Conservation (phyloP, 2,888 invertebrate genomes). For the Cancer borealis region DNA sequence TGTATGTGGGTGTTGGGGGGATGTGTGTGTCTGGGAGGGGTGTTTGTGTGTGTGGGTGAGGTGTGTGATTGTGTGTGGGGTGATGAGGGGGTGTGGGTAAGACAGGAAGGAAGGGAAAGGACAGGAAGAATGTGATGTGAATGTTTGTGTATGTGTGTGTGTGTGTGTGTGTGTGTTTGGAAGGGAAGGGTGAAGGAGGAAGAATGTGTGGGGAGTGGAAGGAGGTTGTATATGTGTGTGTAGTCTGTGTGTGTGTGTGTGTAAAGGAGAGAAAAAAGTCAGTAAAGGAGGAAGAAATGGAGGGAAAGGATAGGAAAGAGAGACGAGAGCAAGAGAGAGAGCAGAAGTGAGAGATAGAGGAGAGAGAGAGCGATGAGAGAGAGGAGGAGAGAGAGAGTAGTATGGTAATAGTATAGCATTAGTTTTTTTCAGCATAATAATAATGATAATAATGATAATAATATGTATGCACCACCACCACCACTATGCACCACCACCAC, state of each 20-base stretch:
- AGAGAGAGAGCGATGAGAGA: constrained; percentile 18
- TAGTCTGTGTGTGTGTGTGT: constrained; percentile 11
- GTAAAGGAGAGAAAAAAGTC: background rate
- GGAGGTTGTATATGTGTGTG: too few relatives aligned
- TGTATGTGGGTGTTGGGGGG: background rate
- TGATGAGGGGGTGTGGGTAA: too few relatives aligned
- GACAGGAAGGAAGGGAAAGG: background rate
- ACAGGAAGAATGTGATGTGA: too few relatives aligned
- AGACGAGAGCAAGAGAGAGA: background rate
- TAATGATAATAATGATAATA: background rate
- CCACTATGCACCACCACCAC: background rate
- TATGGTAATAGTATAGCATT: background rate
- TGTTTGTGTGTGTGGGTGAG: too few relatives aligned
- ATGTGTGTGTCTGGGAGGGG: too few relatives aligned
- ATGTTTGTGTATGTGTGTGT: too few relatives aligned
- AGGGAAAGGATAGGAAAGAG: background rate
- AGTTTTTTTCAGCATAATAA: background rate
- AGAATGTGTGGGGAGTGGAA: too few relatives aligned
- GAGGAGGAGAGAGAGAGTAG: constrained; percentile 15
- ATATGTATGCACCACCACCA: background rate
- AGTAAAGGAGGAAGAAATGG: background rate
- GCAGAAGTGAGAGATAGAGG: too few relatives aligned
- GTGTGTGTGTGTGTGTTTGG: too few relatives aligned
- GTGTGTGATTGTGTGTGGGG: too few relatives aligned
- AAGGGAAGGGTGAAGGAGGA: too few relatives aligned